These are phyloP conservation scores for Rafetus swinhoei DNA, from an alignment of 2,113 vertebrate genomes.

Conservation along the genomic window DNA sequence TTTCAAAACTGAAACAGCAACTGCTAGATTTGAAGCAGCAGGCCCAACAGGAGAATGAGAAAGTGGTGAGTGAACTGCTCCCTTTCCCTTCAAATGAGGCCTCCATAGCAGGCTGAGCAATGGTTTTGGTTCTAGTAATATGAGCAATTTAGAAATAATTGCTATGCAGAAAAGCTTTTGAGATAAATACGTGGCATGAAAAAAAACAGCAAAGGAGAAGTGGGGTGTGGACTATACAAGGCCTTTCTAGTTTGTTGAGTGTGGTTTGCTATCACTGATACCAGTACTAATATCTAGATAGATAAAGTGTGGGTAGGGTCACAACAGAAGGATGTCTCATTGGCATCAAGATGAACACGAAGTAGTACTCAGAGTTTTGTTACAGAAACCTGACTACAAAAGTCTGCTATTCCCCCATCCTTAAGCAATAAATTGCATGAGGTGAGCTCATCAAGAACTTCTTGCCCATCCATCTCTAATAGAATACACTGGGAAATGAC, in stretches of 20 bases:
- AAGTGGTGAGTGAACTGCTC: conserved; percentile 75
- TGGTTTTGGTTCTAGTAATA: neutral
- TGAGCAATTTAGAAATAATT: neutral
- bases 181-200: neutral
- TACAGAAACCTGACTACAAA: neutral
- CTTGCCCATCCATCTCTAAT: neutral
- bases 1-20: conserved; percentile 78
- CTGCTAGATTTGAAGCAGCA: conserved; percentile 73
- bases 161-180: neutral
- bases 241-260: neutral
- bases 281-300: neutral
- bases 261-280: neutral
- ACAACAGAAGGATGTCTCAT: neutral
- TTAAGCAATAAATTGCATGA: neutral
- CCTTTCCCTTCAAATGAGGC: neutral
- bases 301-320: neutral
- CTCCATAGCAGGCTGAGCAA: neutral
- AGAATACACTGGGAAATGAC: neutral
- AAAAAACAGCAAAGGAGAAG: neutral
- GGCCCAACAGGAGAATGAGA: conserved; percentile 76
- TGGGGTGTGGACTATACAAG: neutral
- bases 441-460: neutral
- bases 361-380: too few relatives aligned
- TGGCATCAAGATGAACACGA: neutral
- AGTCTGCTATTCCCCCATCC: neutral